Evolutionary conservation across 2,797 vertebrate species (phyloP), one percentile per base, ranked within the genome.

Genomic region (Telmatherina bonti): DNA sequence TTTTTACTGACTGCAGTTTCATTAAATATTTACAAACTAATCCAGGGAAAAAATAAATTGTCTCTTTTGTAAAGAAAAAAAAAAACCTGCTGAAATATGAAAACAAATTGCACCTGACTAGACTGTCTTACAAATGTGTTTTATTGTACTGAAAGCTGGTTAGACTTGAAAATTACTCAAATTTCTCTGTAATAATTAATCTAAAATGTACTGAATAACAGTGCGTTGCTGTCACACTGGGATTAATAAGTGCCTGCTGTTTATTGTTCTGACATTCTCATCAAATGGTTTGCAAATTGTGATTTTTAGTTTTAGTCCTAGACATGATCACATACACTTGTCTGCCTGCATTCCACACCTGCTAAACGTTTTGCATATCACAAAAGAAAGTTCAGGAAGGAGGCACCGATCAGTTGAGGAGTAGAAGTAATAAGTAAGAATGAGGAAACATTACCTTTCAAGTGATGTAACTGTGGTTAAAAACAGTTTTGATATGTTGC

Each of bases 211-310:
- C 18, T 5, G 5, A 11, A 72, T 11, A 70, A 57, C 43, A 13
- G n/a, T 49, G 49, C 63, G 60, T 61, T 64, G 30, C 27, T n/a
- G 24, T 73, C 54, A 59, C 73, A 67, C 81, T 84, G 68, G 49
- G 41, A 67, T 52, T 15, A 78, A 58, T 10, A 61, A 69, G 35
- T 69, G 59, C 55, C 56, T 78, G 12, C 60, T 80, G 43, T 73
- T 78, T 47, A 3, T 31, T 58, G 24, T 54, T 67, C 30, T 33
- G 24, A 33, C 27, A 57, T 41, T 58, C 7, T 45, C 71, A 57
- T 67, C 3, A 18, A 64, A 24, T 56, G 7, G 29, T 20, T 18
- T 35, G 8, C 68, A 55, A 53, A 31, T 49, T 16, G 1, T n/a
- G 12, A 1, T 22, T 3, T 20, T 31, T 27, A 22, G 10, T 47